Conservation (phyloP, 1,140 invertebrate species). For the Aphidius ervi region DNA sequence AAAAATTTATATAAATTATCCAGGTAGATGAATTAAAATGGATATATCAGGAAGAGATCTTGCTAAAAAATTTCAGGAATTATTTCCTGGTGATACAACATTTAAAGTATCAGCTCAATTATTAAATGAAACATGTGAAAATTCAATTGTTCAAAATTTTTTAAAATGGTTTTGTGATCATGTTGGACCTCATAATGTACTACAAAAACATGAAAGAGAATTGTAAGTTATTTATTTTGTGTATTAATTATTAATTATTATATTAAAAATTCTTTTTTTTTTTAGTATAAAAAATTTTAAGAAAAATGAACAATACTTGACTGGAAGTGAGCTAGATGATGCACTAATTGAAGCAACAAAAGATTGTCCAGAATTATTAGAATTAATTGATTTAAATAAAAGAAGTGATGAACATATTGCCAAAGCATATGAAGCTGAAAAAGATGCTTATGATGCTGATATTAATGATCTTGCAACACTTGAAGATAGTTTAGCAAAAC, state of each 20-base stretch:
- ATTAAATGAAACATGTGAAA: slow-evolving; percentile 30
- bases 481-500: slow-evolving; percentile 33
- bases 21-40: neutral
- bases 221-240: slow-evolving; percentile 30
- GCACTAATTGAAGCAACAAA: slow-evolving; percentile 33
- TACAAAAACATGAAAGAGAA: slow-evolving; percentile 36
- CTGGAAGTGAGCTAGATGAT: slow-evolving; percentile 35
- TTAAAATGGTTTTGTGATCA: slow-evolving; percentile 45
- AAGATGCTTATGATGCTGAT: slow-evolving; percentile 36
- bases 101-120: slow-evolving; percentile 30
- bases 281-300: slow-evolving; percentile 36
- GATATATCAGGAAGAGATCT: too few relatives aligned
- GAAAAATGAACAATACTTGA: slow-evolving; percentile 33
- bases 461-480: slow-evolving; percentile 37
- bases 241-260: too few relatives aligned
- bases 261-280: neutral
- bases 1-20: too few relatives aligned
- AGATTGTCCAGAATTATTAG: slow-evolving; percentile 39
- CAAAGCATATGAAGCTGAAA: slow-evolving; percentile 30
- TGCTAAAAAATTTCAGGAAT: too few relatives aligned
- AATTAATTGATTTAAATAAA: slow-evolving; percentile 29
- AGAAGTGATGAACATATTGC: slow-evolving; percentile 22
- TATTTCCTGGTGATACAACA: neutral
- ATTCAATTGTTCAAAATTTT: slow-evolving; percentile 36
- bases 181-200: slow-evolving; percentile 37